Conservation (phyloP, 1,140 invertebrate species). For the Bursaphelenchus mucronatus region DNA sequence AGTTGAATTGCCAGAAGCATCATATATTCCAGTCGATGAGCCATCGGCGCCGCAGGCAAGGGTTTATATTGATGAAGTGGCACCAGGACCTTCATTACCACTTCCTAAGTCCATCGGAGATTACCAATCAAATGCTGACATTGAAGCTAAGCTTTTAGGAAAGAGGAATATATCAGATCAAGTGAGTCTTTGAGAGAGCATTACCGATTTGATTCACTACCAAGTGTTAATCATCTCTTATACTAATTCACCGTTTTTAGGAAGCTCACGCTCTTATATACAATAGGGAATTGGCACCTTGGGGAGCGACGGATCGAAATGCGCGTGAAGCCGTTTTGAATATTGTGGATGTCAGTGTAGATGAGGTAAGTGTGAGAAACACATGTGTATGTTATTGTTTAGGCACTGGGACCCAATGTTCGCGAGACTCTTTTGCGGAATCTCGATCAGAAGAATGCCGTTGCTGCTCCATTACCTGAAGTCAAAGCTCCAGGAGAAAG, state of each 20-base stretch:
- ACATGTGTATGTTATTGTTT: constrained; percentile 16
- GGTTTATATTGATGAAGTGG: neutral
- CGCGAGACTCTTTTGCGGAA: constrained; percentile 46
- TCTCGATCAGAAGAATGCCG: constrained; percentile 36
- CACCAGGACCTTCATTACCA: constrained; percentile 3
- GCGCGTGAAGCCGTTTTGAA: constrained; percentile 40
- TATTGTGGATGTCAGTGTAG: constrained; percentile 41
- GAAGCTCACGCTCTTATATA: constrained; percentile 35
- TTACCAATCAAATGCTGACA: neutral
- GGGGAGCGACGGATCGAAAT: constrained; percentile 30
- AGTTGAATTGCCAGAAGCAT: neutral
- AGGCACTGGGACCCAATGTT: constrained; percentile 46
- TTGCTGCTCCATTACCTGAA: constrained; percentile 36
- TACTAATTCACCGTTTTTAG: constrained; percentile 4
- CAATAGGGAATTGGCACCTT: constrained; percentile 39
- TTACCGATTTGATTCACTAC: too few relatives aligned
- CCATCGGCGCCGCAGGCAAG: constrained; percentile 2
- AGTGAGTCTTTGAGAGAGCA: neutral
- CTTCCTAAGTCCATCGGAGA: neutral
- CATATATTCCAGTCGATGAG: neutral
- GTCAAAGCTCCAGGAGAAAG: constrained; percentile 37
- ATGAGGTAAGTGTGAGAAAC: constrained; percentile 18
- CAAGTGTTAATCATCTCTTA: constrained; percentile 9
- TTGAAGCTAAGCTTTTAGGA: neutral
- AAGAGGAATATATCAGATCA: constrained; percentile 12